phyloP scores from a whole-genome alignment of 64 coral and sea anemone species.

The Montipora efflorescens region DNA sequence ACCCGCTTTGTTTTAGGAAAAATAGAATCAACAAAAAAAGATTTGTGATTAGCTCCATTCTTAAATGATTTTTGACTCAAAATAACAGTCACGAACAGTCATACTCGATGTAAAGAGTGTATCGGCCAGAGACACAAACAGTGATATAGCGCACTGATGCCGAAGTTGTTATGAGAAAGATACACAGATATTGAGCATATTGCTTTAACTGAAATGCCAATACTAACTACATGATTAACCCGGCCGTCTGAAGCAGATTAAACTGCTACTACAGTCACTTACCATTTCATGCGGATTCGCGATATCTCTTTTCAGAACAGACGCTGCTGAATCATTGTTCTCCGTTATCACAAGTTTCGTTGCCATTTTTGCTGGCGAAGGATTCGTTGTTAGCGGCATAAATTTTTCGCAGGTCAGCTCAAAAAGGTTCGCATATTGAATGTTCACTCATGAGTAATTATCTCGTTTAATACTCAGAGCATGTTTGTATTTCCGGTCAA shows the following conservation, averaged over 20 bases:
- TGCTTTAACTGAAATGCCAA: neutral
- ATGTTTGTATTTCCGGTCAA: conserved; percentile 57
- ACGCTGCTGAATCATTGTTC: neutral
- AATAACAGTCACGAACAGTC: neutral
- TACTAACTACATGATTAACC: neutral
- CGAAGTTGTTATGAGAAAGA: neutral
- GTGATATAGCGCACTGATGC: neutral
- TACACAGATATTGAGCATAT: conserved; percentile 17
- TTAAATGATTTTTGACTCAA: neutral
- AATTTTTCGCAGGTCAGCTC: neutral
- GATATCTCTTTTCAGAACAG: neutral
- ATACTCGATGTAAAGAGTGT: neutral
- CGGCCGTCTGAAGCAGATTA: neutral
- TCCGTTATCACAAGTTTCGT: neutral
- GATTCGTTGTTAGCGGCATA: neutral
- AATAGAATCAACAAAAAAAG: neutral
- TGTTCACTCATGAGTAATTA: neutral
- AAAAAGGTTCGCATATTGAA: neutral
- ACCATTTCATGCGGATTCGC: neutral
- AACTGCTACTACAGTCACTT: neutral
- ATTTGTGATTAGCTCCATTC: neutral
- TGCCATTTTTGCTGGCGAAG: neutral
- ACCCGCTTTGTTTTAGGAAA: neutral
- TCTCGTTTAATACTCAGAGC: neutral
- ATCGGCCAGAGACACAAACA: neutral